These are phyloP conservation scores for Perithous albicinctus DNA, from an alignment of 2,888 invertebrate species.

Conservation along the genomic window DNA sequence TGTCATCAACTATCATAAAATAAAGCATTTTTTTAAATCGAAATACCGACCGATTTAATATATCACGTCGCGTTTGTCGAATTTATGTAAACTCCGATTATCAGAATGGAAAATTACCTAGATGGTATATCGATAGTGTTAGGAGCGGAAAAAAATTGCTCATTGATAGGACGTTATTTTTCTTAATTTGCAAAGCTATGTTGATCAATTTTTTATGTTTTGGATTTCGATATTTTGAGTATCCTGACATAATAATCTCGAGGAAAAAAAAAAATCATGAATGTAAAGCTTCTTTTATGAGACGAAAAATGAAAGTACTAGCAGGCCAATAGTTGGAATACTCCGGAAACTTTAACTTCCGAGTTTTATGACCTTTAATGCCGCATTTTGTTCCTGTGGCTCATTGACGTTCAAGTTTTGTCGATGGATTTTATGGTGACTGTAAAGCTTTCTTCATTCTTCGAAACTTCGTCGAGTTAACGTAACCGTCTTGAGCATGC, in stretches of 20 bases:
- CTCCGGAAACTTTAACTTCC: neutral
- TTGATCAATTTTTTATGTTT: no score
- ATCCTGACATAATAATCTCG: no score
- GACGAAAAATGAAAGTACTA: neutral
- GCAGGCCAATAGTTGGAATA: neutral
- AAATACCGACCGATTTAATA: neutral
- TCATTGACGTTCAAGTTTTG: conserved; percentile 25
- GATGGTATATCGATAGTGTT: no score
- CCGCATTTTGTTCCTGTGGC: conserved; percentile 25
- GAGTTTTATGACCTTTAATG: neutral
- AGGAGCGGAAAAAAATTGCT: no score
- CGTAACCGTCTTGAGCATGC: conserved; percentile 42
- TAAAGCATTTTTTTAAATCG: neutral
- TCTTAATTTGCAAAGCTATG: no score
- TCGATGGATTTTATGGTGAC: conserved; percentile 43
- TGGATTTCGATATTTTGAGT: no score
- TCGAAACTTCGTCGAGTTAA: conserved; percentile 12
- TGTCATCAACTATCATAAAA: conserved; percentile 9
- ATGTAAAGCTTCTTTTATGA: no score
- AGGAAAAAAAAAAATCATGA: no score
- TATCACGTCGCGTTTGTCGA: neutral
- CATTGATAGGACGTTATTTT: no score
- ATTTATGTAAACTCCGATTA: neutral
- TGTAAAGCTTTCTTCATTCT: conserved; percentile 2
- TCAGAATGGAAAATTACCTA: no score